These are phyloP conservation scores for Isotomurus palustris DNA, from an alignment of 2,888 invertebrate genomes.

Conservation along the genomic window DNA sequence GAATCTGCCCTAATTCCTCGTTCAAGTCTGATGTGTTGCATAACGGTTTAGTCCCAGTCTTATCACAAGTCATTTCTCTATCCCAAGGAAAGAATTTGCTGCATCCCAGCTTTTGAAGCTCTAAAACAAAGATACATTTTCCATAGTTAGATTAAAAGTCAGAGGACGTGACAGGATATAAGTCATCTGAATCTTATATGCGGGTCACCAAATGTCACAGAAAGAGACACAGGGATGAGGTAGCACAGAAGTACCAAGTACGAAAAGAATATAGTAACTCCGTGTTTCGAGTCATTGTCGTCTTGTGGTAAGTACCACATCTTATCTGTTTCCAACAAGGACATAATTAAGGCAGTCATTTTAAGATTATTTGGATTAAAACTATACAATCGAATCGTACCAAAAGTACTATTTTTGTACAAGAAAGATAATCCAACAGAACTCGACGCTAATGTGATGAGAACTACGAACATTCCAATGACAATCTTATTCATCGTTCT, in stretches of 20 bases:
- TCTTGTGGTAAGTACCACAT: constrained; percentile 18
- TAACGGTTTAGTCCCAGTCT: constrained; percentile 81
- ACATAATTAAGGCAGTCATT: not conserved
- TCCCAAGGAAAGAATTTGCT: constrained; percentile 89
- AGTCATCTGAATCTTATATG: too few species aligned
- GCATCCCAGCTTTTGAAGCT: constrained; percentile 60
- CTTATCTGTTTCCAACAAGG: not conserved
- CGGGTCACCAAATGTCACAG: constrained; percentile 77
- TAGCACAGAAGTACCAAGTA: constrained; percentile 87
- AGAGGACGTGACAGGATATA: too few species aligned
- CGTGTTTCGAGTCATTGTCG: constrained; percentile 1
- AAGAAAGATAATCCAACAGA: constrained; percentile 10
- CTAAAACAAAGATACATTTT: constrained; percentile 50
- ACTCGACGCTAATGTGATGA: constrained; percentile 8
- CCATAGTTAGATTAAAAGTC: too few species aligned
- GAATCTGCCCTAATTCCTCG: constrained; percentile 93
- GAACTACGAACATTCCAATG: constrained; percentile 15
- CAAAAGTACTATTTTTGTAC: constrained; percentile 2
- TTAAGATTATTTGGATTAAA: too few species aligned
- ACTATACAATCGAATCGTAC: constrained; percentile 4
- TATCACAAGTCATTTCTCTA: constrained; percentile 83
- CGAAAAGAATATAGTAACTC: constrained; percentile 52
- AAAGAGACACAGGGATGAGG: constrained; percentile 94
- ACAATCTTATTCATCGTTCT: constrained; percentile 29
- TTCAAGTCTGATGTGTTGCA: constrained; percentile 94